Base-by-base conservation (phyloP, 1,140 invertebrate species). In the Drosophila busckii region DNA sequence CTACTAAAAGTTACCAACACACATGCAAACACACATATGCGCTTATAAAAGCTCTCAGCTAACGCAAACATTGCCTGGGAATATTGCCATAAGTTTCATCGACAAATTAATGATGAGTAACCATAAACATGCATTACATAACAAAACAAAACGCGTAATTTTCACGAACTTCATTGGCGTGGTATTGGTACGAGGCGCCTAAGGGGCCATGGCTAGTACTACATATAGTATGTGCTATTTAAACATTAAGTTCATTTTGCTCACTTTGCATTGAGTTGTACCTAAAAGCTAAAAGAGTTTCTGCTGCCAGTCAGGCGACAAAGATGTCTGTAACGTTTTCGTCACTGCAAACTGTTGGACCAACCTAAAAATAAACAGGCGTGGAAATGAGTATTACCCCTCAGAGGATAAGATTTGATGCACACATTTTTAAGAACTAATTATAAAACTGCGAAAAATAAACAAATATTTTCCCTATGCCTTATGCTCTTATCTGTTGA, bases 21-120 rank as follows among this genome's bases (percentile, higher is more conserved):
- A 38, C 45, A 20, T 28, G 28, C 12, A 22, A 19, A 17, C 15
- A 31, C 9, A 32, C 42, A 31, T 45, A 52, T 26, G 34, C 34
- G 41, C 25, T 23, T 7, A 12, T 15, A 50, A 58, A 61, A 65
- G 34, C 56, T 56, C 35, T 55, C 34, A 46, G 58, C 59, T 73
- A 82, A 54, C 53, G 56, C 65, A 82, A 82, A 80, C 75, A 80
- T 73, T 60, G 53, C 64, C 63, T 80, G 73, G 60, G 73, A 80
- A 80, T 82, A 73, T 73, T 62, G 68, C 75, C 73, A 80, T 71
- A 80, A 80, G 73, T 80, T 80, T 82, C 75, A 80, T 80, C 75
- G 73, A 73, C 73, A 80, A 80, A 73, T 80, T 80, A 80, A 80
- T 80, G 73, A 80, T 69, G 73, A 65, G 69, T 62, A 68, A 76